Base-by-base conservation (phyloP, 2,888 invertebrate species). In the Coecobrya sp. region DNA sequence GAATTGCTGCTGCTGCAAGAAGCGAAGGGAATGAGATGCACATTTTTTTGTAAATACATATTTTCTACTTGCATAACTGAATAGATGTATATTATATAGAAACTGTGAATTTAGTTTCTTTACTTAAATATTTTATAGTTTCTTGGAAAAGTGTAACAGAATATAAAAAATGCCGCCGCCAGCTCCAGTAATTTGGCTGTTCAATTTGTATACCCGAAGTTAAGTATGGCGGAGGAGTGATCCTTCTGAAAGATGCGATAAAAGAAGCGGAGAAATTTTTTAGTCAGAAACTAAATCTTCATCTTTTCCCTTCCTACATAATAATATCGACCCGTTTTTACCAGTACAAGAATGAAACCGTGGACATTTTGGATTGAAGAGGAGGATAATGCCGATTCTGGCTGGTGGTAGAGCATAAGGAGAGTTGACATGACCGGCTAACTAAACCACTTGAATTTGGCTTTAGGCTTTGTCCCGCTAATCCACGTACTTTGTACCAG, bases 281-380 rank as follows among this genome's bases (percentile, higher is more conserved):
- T 11, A 59, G 22, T 59, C 59, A 5, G 59, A 59, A 7, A 59
- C 4, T 5, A 62, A 62, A 62, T 62, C 10, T 62, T 62, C 62
- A 62, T 62, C 27, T 62, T 62, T 62, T 10, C 52, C 13, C 36
- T 7, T 10, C 2, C 52, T 52, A 62, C 19, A 27, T 19, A 19
- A 55, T 62, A 62, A 59, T 59, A 62, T 62, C 62, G 62, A 62
- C 27, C 62, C 62, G 10, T 62, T 22, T 62, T 62, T 62, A 4
- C 25, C 25, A 25, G 27, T 7, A 36, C 2, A 62, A 62, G 27
- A 62, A 49, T 49, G n/a, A 59, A 62, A 25, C 3, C 16, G 25
- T 62, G 62, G 62, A 62, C 62, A 62, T 62, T n/a, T n/a, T 13
- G 62, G 62, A 62, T 25, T 62, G 27, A 8, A 25, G 27, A 25